Evolutionary conservation across 2,797 vertebrate species (phyloP).

Genomic region (Zalophus californianus): DNA sequence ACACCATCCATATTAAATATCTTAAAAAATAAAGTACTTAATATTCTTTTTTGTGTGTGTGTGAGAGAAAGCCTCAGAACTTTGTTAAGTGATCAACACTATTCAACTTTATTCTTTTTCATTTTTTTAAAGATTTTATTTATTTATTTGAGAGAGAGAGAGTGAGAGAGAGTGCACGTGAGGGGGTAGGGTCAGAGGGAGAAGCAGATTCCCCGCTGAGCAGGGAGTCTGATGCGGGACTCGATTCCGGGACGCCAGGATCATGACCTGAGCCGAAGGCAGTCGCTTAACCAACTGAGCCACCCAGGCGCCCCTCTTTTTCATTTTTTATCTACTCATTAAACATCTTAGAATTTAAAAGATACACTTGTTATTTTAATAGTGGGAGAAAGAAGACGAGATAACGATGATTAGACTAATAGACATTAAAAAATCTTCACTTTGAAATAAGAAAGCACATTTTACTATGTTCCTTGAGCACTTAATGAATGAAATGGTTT

Average conservation of each 20-base stretch:
- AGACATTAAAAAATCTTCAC: conserved; percentile 56
- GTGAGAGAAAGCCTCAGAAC: conserved; percentile 27
- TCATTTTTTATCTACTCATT: conserved; percentile 64
- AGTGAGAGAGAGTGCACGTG: too few species aligned
- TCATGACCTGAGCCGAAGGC: too few species aligned
- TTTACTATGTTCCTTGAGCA: conserved; percentile 51
- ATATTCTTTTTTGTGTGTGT: conserved; percentile 33
- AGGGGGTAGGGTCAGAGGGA: too few species aligned
- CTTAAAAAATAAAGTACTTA: conserved; percentile 31
- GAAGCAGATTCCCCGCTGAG: too few species aligned
- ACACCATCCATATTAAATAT: conserved; percentile 54
- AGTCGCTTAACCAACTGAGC: too few species aligned
- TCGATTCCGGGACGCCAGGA: too few species aligned
- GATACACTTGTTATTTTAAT: conserved; percentile 64
- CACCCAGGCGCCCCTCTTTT: background rate
- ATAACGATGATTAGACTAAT: conserved; percentile 61
- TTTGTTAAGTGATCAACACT: conserved; percentile 64
- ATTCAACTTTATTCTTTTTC: conserved; percentile 51
- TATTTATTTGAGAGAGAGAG: too few species aligned
- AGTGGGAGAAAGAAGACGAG: conserved; percentile 35
- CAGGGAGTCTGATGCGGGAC: too few species aligned
- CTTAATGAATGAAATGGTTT: conserved; percentile 59
- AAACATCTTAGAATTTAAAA: conserved; percentile 73
- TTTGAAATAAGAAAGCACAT: conserved; percentile 75
- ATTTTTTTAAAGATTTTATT: background rate